These are phyloP conservation scores for Pipra filicauda DNA, from an alignment of 2,113 vertebrate genomes.

Conservation along the genomic window DNA sequence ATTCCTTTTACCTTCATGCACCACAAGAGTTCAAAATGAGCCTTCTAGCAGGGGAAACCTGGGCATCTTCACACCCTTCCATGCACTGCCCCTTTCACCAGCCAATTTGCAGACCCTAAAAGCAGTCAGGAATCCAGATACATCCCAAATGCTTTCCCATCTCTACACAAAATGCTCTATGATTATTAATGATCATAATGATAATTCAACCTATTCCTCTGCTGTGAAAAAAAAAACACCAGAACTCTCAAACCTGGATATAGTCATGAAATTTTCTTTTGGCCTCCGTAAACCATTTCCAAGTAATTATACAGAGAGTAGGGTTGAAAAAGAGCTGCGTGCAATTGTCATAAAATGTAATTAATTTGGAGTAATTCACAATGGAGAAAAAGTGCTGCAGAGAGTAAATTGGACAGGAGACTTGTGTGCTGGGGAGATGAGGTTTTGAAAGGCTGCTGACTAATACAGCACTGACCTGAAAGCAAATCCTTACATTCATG, in stretches of 20 bases:
- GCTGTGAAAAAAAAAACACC: neutral
- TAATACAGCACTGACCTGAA: slow-evolving; percentile 78
- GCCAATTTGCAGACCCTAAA: neutral
- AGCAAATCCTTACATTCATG: slow-evolving; percentile 75
- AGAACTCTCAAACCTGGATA: neutral
- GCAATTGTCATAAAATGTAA: slow-evolving; percentile 61
- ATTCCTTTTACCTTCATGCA: neutral
- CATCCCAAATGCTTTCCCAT: neutral
- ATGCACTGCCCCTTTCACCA: neutral
- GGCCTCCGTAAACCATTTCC: neutral
- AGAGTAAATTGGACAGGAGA: slow-evolving; percentile 62
- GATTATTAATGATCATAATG: neutral
- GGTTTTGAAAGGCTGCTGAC: slow-evolving; percentile 73
- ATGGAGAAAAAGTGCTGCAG: slow-evolving; percentile 50
- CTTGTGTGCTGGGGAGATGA: slow-evolving; percentile 55
- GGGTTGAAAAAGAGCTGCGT: slow-evolving; percentile 9
- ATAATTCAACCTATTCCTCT: neutral
- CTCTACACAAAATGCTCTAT: neutral
- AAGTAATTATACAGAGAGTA: slow-evolving; percentile 26
- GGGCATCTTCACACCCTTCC: neutral
- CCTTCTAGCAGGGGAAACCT: neutral
- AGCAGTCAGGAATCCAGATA: neutral
- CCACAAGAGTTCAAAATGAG: neutral
- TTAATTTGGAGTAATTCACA: slow-evolving; percentile 66
- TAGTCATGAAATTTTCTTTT: slow-evolving; percentile 4